Base-by-base conservation (phyloP, 2,797 vertebrate genomes). In the Poeciliopsis paucimaculata region DNA sequence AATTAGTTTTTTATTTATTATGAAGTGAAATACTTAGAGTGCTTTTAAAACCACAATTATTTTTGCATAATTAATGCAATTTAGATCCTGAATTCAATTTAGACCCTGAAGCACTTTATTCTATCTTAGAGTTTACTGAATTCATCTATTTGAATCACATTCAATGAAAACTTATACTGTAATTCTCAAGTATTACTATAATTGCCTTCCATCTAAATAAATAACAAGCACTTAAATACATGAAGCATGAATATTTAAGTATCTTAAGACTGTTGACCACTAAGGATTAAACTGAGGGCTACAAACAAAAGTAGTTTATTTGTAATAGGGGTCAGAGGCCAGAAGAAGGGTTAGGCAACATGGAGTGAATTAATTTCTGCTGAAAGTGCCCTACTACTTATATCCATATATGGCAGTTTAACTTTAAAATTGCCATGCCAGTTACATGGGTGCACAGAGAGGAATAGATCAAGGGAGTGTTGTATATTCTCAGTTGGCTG, bases 391-490 rank as follows among this genome's bases (percentile, higher is more conserved):
- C 84, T 77, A 78, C 68, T 86, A 53, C 51, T 10, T 53, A 0
- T 26, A 88, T 87, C 80, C 87, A 88, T 82, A 81, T 11, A 68
- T 75, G 77, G 83, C 55, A 49, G 74, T 74, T 82, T 76, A 82
- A 77, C 57, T 51, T 2, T 55, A 53, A 64, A 76, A 88, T 91
- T 82, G 85, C 74, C 78, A 92, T 90, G 86, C 83, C 88, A 78
- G 85, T 85, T 90, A 91, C 83, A 76, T 81, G 79, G 76, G 79
- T 83, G 90, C 80, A 74, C 78, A 76, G 87, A 87, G 89, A 86
- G 87, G 85, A 89, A 86, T 70, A 76, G 89, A 94, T 94, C 91
- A 92, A 87, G 87, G 89, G 74, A 76, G 73, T 76, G 23, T 77
- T 71, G 87, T 84, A 91, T 87, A 93, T 88, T 86, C 79, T 80